Percentiles rank a stretch among this genome's conserved stretches.
Conservation (phyloP, 2,797 vertebrate genomes). For the Lycodopsis pacificus region DNA sequence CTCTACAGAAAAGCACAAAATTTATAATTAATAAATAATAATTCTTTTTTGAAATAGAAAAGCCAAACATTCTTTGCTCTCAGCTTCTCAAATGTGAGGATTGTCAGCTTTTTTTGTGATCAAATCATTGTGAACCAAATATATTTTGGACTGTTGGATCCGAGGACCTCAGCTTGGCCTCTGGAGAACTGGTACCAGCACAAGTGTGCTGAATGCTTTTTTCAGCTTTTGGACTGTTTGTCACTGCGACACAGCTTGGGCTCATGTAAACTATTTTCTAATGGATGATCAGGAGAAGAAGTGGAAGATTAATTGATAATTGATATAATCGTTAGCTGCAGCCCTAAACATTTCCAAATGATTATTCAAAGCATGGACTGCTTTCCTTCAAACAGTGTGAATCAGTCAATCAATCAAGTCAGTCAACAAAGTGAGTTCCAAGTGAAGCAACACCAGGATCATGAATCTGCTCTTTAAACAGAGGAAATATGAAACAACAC, state of each 20-base stretch:
- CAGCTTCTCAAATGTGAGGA: not conserved
- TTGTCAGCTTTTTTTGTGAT: not conserved
- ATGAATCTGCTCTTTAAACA: conserved; percentile 7
- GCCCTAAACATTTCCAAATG: not conserved
- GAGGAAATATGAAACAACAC: not conserved
- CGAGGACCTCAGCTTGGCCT: not conserved
- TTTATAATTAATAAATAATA: too few species aligned
- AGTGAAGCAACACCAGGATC: not conserved
- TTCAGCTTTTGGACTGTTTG: too few species aligned
- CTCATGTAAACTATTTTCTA: not conserved
- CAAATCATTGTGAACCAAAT: not conserved
- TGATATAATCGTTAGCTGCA: not conserved
- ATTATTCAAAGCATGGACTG: not conserved
- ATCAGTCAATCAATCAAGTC: too few species aligned
- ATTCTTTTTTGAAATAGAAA: not conserved
- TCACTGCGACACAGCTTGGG: fast-evolving
- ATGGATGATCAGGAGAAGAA: not conserved
- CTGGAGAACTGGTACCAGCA: not conserved
- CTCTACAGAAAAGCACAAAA: conserved; percentile 83
- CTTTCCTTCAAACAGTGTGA: not conserved
- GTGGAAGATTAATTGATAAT: not conserved
- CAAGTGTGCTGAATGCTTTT: too few species aligned
- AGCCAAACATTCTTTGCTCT: not conserved
- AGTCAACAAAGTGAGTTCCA: not conserved
- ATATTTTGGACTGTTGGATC: not conserved